A percentile compares a stretch with the other conserved stretches of the same genome.
These are phyloP conservation scores for Mormyrus hasselquistii DNA, from an alignment of 2,797 vertebrate species.

Conservation along the genomic window DNA sequence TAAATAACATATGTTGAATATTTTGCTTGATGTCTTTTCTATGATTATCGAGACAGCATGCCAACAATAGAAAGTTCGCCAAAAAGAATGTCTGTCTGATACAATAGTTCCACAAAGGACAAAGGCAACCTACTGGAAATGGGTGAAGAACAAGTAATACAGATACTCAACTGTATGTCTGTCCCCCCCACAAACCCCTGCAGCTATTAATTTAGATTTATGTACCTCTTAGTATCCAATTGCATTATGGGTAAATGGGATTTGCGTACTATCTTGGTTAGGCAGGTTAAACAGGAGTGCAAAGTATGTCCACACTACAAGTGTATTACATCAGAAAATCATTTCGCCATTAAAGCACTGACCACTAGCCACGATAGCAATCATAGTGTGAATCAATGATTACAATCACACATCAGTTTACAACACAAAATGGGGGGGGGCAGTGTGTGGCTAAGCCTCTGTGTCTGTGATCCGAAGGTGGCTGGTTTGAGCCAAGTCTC, in stretches of 20 bases:
- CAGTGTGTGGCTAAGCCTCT: neutral
- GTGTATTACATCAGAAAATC: neutral
- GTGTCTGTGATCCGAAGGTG: neutral
- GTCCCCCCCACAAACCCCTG: neutral
- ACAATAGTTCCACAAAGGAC: neutral
- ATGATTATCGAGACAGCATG: constrained; percentile 17
- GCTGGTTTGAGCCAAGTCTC: neutral
- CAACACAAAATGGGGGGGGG: neutral
- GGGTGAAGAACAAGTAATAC: neutral
- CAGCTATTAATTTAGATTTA: neutral
- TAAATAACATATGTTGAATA: constrained; percentile 61
- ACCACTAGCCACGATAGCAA: neutral
- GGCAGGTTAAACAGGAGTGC: neutral
- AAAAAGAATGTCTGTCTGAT: neutral
- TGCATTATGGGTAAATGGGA: neutral
- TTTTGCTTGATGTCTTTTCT: constrained; percentile 37
- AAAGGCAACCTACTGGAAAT: neutral
- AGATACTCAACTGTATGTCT: neutral
- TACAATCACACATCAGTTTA: neutral
- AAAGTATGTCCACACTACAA: neutral
- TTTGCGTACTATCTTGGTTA: neutral
- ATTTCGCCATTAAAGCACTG: neutral
- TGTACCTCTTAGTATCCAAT: neutral
- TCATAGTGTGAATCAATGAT: neutral
- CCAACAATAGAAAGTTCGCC: neutral